phyloP scores from a whole-genome alignment of 2,797 vertebrate species.

The Sebastes hubbsi region DNA sequence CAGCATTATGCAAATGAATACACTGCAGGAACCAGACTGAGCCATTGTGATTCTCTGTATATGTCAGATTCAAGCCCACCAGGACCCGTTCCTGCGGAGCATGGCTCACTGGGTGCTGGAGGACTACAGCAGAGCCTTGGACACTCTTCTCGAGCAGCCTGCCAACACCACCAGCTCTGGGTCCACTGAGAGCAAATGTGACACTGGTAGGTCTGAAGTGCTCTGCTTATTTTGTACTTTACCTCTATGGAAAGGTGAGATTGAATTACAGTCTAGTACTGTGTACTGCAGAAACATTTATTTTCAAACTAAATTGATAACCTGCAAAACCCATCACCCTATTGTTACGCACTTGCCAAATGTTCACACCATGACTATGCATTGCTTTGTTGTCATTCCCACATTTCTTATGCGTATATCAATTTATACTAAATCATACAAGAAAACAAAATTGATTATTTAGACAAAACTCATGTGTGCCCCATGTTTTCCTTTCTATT shows the following conservation, averaged over 20 bases:
- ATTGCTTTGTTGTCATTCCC: neutral
- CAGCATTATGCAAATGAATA: conserved; percentile 1
- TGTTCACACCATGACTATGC: neutral
- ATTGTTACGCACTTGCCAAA: neutral
- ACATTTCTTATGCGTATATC: neutral
- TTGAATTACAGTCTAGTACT: neutral
- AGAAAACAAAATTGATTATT: neutral
- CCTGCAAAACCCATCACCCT: neutral
- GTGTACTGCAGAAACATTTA: neutral
- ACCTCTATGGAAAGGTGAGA: neutral
- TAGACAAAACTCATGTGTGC: too few relatives aligned
- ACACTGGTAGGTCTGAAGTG: conserved; percentile 45
- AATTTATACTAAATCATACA: neutral
- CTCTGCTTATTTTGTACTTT: neutral
- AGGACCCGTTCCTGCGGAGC: conserved; percentile 94
- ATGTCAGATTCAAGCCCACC: conserved; percentile 80
- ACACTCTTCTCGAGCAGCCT: conserved; percentile 91
- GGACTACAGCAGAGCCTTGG: conserved; percentile 92
- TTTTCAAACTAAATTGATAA: neutral
- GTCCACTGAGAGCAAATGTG: conserved; percentile 38
- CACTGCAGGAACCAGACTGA: conserved; percentile 6
- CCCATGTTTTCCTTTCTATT: too few relatives aligned
- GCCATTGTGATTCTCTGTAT: neutral
- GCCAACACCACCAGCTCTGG: conserved; percentile 42
- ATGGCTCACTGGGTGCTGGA: conserved; percentile 97